These are phyloP conservation scores for Nesoenas mayeri DNA, from an alignment of 2,113 vertebrate species.

Conservation along the genomic window DNA sequence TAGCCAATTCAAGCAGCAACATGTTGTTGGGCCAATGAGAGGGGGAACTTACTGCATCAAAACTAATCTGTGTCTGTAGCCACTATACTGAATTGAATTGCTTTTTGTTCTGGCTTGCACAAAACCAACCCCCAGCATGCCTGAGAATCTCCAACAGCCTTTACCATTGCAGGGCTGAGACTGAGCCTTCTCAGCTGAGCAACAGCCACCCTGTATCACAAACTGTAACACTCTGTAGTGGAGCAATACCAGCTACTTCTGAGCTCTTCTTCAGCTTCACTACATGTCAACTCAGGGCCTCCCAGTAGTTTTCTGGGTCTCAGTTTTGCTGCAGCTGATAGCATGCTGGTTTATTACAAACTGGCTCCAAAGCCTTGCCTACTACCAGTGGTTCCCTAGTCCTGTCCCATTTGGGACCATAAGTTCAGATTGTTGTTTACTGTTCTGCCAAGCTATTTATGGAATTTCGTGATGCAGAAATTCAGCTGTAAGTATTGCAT, in stretches of 20 bases:
- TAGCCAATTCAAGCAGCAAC: neutral
- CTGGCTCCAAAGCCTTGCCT: neutral
- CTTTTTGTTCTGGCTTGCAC: neutral
- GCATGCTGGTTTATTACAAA: neutral
- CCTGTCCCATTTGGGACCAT: neutral
- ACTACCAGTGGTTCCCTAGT: neutral
- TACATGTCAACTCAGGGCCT: neutral
- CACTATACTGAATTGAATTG: neutral
- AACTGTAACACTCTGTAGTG: neutral
- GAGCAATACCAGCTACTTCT: neutral
- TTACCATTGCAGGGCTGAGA: neutral
- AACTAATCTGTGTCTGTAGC: neutral
- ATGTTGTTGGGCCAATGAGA: neutral
- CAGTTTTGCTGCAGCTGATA: neutral
- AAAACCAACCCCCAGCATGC: neutral
- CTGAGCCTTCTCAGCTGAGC: neutral
- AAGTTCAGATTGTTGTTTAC: neutral
- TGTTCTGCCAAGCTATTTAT: neutral
- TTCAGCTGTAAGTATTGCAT: neutral
- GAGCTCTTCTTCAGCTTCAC: neutral
- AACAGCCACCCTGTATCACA: fast-evolving
- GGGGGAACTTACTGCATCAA: neutral
- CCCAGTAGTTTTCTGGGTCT: neutral
- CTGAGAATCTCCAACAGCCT: neutral
- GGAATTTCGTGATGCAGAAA: neutral